Percentiles rank a stretch among this genome's conserved stretches.
Evolutionary conservation across 2,888 invertebrate species (phyloP).

Genomic region (Psylliodes chrysocephalus): DNA sequence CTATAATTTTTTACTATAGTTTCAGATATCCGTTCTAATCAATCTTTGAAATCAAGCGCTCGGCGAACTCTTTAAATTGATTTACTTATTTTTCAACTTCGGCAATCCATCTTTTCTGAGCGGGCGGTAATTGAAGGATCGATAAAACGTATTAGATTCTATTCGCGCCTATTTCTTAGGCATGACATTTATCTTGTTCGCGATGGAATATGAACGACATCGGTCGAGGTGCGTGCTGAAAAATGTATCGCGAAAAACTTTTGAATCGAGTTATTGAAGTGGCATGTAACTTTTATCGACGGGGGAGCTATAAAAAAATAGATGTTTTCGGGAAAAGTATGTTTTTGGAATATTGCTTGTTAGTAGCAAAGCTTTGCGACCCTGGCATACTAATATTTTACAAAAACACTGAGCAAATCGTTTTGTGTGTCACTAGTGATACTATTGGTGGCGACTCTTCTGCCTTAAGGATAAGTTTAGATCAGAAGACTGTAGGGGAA

Average conservation of each 20-base stretch:
- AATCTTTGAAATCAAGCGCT: neutral
- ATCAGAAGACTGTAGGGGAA: no score
- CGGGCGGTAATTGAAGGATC: constrained; percentile 33
- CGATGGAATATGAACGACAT: neutral
- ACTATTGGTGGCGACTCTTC: no score
- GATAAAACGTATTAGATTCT: constrained; percentile 35
- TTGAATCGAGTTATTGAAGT: neutral
- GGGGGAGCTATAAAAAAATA: neutral
- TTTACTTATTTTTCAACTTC: constrained; percentile 36
- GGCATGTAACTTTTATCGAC: neutral
- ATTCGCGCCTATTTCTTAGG: constrained; percentile 25
- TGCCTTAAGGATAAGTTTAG: no score
- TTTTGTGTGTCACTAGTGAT: no score
- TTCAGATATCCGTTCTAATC: neutral
- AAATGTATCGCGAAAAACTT: neutral
- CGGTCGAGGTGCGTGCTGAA: neutral
- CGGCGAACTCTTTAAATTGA: constrained; percentile 28
- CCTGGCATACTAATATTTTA: no score
- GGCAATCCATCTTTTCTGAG: constrained; percentile 33
- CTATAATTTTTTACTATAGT: constrained; percentile 70
- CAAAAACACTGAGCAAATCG: no score
- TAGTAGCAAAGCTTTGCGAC: no score
- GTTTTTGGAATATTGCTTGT: no score
- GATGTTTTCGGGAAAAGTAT: neutral
- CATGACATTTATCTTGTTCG: constrained; percentile 6